These are phyloP conservation scores for Eptatretus atami DNA, from an alignment of 2,797 vertebrate species.

Conservation along the genomic window DNA sequence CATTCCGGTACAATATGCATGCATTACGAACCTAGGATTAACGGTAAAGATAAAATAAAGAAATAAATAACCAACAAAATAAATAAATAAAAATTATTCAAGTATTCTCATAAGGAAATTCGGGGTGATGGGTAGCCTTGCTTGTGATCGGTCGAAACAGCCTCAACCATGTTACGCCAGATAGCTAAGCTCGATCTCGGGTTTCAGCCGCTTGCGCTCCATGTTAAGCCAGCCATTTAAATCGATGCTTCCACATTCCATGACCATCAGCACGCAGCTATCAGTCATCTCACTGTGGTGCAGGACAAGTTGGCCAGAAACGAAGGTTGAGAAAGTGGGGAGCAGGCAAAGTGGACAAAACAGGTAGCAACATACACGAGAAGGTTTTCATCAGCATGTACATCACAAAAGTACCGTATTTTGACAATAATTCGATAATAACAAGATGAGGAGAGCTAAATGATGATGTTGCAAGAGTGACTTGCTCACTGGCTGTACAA, in stretches of 20 bases:
- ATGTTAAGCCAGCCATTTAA: neutral
- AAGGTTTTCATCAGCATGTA: neutral
- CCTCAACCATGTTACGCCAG: neutral
- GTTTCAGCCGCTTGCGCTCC: neutral
- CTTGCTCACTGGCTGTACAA: no score
- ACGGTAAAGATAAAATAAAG: no score
- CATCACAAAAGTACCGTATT: no score
- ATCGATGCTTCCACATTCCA: constrained; percentile 1
- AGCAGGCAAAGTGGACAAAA: neutral
- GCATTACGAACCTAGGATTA: no score
- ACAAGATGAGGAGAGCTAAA: no score
- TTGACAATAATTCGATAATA: no score
- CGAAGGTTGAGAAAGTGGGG: neutral
- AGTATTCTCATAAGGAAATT: no score
- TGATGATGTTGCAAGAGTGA: no score
- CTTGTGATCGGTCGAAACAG: neutral
- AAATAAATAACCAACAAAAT: no score
- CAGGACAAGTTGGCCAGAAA: neutral
- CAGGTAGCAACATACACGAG: neutral
- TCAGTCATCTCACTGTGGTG: neutral
- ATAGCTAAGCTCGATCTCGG: constrained; percentile 1
- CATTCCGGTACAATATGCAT: no score
- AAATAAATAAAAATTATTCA: no score
- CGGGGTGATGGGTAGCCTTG: no score
- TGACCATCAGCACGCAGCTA: neutral